Base-by-base conservation (phyloP, 2,888 invertebrate genomes). In the Lutraria lutraria region DNA sequence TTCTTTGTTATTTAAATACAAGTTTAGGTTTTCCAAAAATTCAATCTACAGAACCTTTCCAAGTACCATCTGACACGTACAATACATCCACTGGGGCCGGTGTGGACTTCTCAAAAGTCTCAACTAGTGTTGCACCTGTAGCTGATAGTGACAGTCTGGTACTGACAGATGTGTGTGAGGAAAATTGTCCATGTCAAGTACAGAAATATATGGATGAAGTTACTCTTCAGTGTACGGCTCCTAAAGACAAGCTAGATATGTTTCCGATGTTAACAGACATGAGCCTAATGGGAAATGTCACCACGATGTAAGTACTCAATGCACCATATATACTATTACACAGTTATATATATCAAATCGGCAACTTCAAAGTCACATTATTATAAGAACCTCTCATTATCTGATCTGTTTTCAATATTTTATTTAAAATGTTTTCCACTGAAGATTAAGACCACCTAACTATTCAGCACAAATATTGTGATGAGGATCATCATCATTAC, bases 221-320 rank as follows among this genome's bases (percentile, higher is more conserved):
- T 12, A 84, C 52, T 10, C 60, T 89, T 12, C 84, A 84, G 25
- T 89, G 89, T 31, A 76, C 52, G 8, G 81, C 25, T 15, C 89
- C 86, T 3, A 85, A 31, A 34, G 76, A 87, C 60, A 87, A 56
- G 10, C 43, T 89, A 4, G 72, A 68, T 12, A 10, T 21, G 60
- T 79, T 89, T 72, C 89, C 89, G 68, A 19, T 84, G 10, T 56
- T 89, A 15, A 72, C 84, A 31, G 89, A 89, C 52, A 21, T 53
- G 0, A 43, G 21, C 52, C n/a, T 89, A 8, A 89, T 89, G 89
- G 86, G 87, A 25, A 87, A 84, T 52, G 72, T 89, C 21, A 76
- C 89, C 19, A 60, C 83, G 29, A 80, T 89, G 89, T 89, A 84
- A 89, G 89, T 89, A 43, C 4, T 8, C 43, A 43, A 43, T 43